Percentiles rank a stretch among this genome's conserved stretches.
phyloP scores from a whole-genome alignment of 2,888 invertebrate genomes.

The Diaprepes abbreviatus region DNA sequence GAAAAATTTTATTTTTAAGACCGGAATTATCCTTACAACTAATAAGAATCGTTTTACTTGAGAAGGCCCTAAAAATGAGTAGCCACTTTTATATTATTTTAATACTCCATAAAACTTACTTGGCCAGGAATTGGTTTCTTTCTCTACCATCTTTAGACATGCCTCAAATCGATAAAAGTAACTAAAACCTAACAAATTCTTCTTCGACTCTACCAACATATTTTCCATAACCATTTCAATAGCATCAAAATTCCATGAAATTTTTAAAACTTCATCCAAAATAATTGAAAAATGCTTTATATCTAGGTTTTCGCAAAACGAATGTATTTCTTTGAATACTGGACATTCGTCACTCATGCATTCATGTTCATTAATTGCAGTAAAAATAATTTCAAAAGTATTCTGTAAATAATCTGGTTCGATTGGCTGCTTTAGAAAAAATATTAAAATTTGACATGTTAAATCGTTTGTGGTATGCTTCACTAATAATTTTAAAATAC shows the following conservation, averaged over 20 bases:
- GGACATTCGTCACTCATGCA: not conserved
- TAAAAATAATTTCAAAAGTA: not conserved
- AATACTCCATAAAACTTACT: too few species aligned
- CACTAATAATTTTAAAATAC: not conserved
- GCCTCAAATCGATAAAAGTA: not conserved
- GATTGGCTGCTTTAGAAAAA: not conserved
- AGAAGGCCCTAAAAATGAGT: too few species aligned
- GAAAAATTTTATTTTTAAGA: too few species aligned
- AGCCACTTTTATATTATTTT: too few species aligned
- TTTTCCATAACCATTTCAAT: not conserved
- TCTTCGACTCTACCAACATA: not conserved
- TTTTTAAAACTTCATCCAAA: conserved; percentile 6
- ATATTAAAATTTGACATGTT: not conserved
- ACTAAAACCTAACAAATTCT: not conserved
- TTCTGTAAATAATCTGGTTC: not conserved
- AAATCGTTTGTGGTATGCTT: not conserved
- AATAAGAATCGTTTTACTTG: too few species aligned
- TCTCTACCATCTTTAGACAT: too few species aligned
- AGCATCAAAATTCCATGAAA: not conserved
- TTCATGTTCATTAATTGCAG: not conserved
- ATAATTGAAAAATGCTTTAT: not conserved
- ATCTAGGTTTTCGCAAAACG: not conserved
- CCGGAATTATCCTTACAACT: too few species aligned
- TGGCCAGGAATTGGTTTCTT: too few species aligned
- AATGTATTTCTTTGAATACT: not conserved